Evolutionary conservation across 2,797 vertebrate genomes (phyloP).

Genomic region (Poeciliopsis gracilis): DNA sequence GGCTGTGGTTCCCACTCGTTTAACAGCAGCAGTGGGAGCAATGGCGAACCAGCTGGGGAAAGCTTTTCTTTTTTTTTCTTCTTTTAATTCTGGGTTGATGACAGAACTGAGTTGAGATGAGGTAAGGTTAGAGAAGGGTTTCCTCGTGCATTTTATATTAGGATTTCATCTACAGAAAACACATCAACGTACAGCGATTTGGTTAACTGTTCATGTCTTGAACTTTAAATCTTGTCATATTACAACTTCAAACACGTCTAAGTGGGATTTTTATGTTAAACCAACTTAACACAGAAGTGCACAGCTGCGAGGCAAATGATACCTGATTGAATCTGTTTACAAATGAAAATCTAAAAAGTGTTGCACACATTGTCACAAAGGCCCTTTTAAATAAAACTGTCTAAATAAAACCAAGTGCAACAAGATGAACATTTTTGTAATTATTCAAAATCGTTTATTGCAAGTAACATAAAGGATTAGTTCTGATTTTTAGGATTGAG

Average conservation of each 20-base stretch:
- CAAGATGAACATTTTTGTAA: neutral
- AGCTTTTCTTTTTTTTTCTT: neutral
- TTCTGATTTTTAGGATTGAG: neutral
- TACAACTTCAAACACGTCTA: neutral
- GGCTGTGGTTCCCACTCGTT: constrained; percentile 68
- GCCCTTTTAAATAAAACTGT: neutral
- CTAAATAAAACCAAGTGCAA: neutral
- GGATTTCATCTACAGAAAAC: constrained; percentile 9
- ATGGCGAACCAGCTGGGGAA: constrained; percentile 81
- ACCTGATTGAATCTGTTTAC: neutral
- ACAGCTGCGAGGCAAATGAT: neutral
- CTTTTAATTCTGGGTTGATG: constrained; percentile 32
- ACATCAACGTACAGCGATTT: neutral
- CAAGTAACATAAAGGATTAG: neutral
- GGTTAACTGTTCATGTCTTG: neutral
- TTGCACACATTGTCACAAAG: neutral
- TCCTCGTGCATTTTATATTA: constrained; percentile 10
- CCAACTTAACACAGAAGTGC: neutral
- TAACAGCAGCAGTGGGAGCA: constrained; percentile 67
- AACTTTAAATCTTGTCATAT: neutral
- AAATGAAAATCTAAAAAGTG: neutral
- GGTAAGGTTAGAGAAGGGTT: constrained; percentile 27
- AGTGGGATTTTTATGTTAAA: neutral
- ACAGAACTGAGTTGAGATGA: constrained; percentile 49
- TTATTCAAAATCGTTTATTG: neutral